Evolutionary conservation across 1,140 invertebrate genomes (phyloP), one percentile per base, ranked within the genome.

Genomic region (Heterodera carotae): DNA sequence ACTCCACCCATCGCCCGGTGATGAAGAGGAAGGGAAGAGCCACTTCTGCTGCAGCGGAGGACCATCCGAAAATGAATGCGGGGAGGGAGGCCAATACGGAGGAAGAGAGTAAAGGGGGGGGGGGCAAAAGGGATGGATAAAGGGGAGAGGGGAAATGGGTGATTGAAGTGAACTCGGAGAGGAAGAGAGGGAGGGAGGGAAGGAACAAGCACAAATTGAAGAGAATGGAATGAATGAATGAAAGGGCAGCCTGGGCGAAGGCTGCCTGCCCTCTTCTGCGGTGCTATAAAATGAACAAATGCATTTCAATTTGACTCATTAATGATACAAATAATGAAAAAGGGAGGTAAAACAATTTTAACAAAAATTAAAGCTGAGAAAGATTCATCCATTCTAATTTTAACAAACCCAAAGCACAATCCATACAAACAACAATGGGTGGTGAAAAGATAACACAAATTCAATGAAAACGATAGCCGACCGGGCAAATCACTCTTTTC

Each of bases 111-210:
- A 3, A 29, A 62, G 18, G 59, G 29, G 18, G 59, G 59, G 29
- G 59, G 33, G 62, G 27, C 60, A 62, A 62, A 62, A n/a, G 62
- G 62, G 27, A n/a, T n/a, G 62, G 27, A 34, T 1, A 66, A 66
- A 34, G 27, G 33, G 25, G 33, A 18, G 25, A n/a, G 27, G 2
- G 33, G 25, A 66, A n/a, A n/a, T n/a, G n/a, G n/a, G 60, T 7
- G 59, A n/a, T 39, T 39, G 36, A 39, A 43, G 60, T 29, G 62
- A 29, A 12, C 12, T 6, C 22, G 25, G 3, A 25, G 7, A 8
- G 60, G n/a, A n/a, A 62, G 60, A 15, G 60, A 31, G n/a, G 7
- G n/a, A 18, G n/a, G 60, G n/a, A 25, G 60, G 18, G 27, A 6
- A 31, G 6, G 29, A 18, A 12, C 8, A n/a, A 34, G 29, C 15